phyloP scores from a whole-genome alignment of 2,888 invertebrate species.

The Lithophane semibrunnea region DNA sequence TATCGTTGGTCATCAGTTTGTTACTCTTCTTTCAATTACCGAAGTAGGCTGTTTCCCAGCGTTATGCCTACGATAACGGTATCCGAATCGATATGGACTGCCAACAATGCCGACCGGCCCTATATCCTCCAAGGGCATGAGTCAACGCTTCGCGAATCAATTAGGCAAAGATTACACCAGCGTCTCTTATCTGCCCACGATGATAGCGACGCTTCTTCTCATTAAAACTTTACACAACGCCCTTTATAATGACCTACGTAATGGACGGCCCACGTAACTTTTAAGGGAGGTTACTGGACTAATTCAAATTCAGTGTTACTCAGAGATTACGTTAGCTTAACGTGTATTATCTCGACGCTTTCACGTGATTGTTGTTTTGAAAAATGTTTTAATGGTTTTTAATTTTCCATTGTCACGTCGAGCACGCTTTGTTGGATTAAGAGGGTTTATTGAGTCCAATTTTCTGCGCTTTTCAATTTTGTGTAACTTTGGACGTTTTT shows the following conservation, averaged over 20 bases:
- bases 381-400: conserved; percentile 64
- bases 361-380: conserved; percentile 56
- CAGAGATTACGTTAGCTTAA: conserved; percentile 65
- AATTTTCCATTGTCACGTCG: conserved; percentile 62
- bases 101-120: conserved; percentile 55
- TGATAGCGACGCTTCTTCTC: conserved; percentile 76
- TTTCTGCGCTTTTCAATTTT: conserved; percentile 40
- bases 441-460: conserved; percentile 53
- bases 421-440: conserved; percentile 51
- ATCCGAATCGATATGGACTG: conserved; percentile 58
- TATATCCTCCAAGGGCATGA: conserved; percentile 68
- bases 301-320: conserved; percentile 74
- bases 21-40: conserved; percentile 45
- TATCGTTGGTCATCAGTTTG: conserved; percentile 29
- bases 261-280: conserved; percentile 73
- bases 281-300: conserved; percentile 69
- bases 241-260: conserved; percentile 81
- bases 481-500: conserved; percentile 12
- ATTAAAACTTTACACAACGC: conserved; percentile 81
- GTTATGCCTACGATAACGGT: conserved; percentile 63
- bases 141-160: conserved; percentile 79
- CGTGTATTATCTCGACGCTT: conserved; percentile 57
- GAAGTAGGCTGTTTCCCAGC: conserved; percentile 33
- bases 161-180: conserved; percentile 77
- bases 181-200: conserved; percentile 73